Conservation (phyloP, 2,888 invertebrate species). For the Heteromurus nitidus region DNA sequence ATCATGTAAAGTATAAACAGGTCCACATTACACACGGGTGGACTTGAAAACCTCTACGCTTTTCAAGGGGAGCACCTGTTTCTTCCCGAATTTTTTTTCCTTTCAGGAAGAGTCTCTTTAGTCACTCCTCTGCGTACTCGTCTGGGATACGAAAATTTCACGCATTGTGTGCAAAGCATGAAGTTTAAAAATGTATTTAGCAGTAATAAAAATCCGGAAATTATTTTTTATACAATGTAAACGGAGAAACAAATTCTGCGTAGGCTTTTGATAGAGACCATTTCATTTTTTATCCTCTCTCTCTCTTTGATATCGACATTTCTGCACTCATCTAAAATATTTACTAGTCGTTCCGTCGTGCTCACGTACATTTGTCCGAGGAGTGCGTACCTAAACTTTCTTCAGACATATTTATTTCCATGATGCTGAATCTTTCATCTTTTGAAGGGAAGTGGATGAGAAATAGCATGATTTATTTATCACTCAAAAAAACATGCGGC, state of each 20-base stretch:
- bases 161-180: conserved; percentile 34
- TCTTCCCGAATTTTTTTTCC: neutral
- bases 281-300: neutral
- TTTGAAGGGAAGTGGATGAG: too few species aligned
- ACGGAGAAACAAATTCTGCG: conserved; percentile 36
- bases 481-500: too few species aligned
- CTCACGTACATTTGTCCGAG: too few species aligned
- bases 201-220: conserved; percentile 54
- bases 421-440: too few species aligned
- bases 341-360: neutral
- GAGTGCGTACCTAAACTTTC: too few species aligned
- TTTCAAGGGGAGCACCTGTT: conserved; percentile 19
- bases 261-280: neutral
- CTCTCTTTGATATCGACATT: neutral
- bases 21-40: neutral
- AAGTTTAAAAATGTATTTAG: conserved; percentile 37
- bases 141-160: conserved; percentile 35
- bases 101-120: neutral
- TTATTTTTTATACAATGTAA: conserved; percentile 9
- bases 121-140: neutral
- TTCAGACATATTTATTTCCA: too few species aligned
- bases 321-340: neutral
- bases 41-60: neutral
- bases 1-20: neutral
- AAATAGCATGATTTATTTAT: too few species aligned